Evolutionary conservation across 2,888 invertebrate species (phyloP).

Genomic region (Onchidella celtica): DNA sequence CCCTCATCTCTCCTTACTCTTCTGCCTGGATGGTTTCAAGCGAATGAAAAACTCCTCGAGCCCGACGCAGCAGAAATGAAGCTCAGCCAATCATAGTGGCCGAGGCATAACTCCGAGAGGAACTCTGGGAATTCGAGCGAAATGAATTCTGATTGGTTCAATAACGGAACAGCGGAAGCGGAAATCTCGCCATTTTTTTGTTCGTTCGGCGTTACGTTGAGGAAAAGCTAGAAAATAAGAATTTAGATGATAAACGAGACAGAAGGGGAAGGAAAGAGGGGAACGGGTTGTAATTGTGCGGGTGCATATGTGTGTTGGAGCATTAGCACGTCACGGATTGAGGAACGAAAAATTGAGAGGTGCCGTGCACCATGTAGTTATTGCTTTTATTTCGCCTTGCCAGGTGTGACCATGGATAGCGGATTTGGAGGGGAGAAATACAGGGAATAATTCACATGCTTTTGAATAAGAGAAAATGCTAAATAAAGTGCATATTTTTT

Average conservation of each 20-base stretch:
- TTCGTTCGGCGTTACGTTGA: not conserved
- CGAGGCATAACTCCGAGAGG: slow-evolving; percentile 17
- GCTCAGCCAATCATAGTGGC: slow-evolving; percentile 30
- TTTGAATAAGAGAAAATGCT: too few species aligned
- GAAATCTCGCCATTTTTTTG: slow-evolving; percentile 40
- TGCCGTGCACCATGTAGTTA: too few species aligned
- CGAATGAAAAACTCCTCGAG: slow-evolving; percentile 30
- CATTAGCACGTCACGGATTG: too few species aligned
- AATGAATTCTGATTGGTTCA: slow-evolving; percentile 45
- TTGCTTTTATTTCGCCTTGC: too few species aligned
- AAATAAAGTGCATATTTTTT: too few species aligned
- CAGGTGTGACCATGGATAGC: too few species aligned
- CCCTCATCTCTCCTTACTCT: not conserved
- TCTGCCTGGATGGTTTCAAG: slow-evolving; percentile 12
- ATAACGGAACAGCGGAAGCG: slow-evolving; percentile 33
- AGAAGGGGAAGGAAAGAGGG: not conserved
- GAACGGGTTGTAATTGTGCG: not conserved
- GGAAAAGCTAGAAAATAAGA: not conserved
- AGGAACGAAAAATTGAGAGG: too few species aligned
- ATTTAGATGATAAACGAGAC: not conserved
- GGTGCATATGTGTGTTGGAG: not conserved
- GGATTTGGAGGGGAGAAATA: too few species aligned
- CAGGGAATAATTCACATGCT: too few species aligned
- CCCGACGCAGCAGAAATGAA: slow-evolving; percentile 29
- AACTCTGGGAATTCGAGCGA: slow-evolving; percentile 32